Base-by-base conservation (phyloP, 2,797 vertebrate species). In the Acrossocheilus wenchowensis region DNA sequence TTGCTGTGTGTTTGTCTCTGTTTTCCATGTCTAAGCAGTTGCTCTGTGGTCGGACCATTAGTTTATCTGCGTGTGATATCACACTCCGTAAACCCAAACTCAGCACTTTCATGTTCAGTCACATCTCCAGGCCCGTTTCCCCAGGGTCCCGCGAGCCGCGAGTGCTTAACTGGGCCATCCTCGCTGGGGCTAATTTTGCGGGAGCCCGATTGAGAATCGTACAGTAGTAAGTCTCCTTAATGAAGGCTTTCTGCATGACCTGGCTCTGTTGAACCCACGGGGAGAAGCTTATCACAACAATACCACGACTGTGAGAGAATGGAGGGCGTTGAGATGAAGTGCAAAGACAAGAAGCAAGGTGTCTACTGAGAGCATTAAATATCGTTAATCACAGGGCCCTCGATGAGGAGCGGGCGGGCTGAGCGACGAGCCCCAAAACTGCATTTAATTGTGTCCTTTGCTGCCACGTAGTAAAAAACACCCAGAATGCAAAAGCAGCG, bases 101-200 rank as follows among this genome's bases (percentile, higher is more conserved):
- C 90, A 91, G 90, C 90, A 91, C 81, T 78, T 90, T 89, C 69
- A 71, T 73, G 78, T 72, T 81, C 85, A 87, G 92, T 91, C 91
- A 83, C 95, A 95, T 95, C 94, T 94, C 88, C 73, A 85, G 68
- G 85, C 93, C 94, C 91, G 91, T 92, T 93, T 74, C 94, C 93
- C 93, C 21, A 45, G 92, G 91, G 94, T 91, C 93, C 81, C 84
- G 90, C 92, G 90, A 91, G 92, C 92, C 91, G 91, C 91, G 91
- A 91, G 91, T 91, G 91, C 94, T 94, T 94, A 95, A 95, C 94
- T 95, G 93, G 94, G 93, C 90, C 93, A 93, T 68, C 89, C 93
- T 95, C 93, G 90, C 92, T 90, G 93, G 93, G 92, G 93, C 94
- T 95, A 90, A 94, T 96, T 95, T 95, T 93, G 93, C 93, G 84